phyloP scores from a whole-genome alignment of 2,113 vertebrate species.

The Oncorhynchus gorbuscha region DNA sequence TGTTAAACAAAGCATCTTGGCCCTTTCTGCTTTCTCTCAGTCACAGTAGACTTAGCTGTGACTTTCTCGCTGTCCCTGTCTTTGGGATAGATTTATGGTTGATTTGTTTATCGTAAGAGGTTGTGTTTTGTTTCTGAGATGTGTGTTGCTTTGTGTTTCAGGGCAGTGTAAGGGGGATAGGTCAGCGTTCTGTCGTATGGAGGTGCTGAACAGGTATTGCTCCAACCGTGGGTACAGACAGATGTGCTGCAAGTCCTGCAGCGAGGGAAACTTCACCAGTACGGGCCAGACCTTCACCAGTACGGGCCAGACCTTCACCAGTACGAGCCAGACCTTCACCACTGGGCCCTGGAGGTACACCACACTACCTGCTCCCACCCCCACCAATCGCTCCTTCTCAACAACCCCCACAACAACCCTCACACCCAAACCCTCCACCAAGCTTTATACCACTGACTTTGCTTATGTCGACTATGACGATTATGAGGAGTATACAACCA shows the following conservation, averaged over 20 bases:
- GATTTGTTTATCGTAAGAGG: neutral
- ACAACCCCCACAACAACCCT: too few species aligned
- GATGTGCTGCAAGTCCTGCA: conserved; percentile 93
- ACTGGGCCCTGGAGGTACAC: too few species aligned
- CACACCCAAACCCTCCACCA: conserved; percentile 24
- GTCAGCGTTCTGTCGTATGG: conserved; percentile 90
- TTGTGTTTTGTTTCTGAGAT: neutral
- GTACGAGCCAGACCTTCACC: too few species aligned
- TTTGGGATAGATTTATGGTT: neutral
- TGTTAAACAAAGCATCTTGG: neutral
- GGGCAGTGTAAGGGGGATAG: conserved; percentile 86
- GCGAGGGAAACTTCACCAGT: conserved; percentile 29
- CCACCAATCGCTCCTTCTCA: too few species aligned
- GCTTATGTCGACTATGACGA: conserved; percentile 59
- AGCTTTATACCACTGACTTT: conserved; percentile 42
- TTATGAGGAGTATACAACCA: conserved; percentile 35
- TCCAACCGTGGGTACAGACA: conserved; percentile 82
- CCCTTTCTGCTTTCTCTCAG: neutral
- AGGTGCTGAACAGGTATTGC: conserved; percentile 86
- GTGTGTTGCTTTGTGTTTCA: conserved; percentile 41
- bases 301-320: too few species aligned
- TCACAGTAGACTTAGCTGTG: too few species aligned
- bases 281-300: too few species aligned
- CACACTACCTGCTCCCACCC: too few species aligned
- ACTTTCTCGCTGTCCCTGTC: neutral